These are phyloP conservation scores for Drosophila nigricruria DNA, from an alignment of 2,888 invertebrate species.

Conservation along the genomic window DNA sequence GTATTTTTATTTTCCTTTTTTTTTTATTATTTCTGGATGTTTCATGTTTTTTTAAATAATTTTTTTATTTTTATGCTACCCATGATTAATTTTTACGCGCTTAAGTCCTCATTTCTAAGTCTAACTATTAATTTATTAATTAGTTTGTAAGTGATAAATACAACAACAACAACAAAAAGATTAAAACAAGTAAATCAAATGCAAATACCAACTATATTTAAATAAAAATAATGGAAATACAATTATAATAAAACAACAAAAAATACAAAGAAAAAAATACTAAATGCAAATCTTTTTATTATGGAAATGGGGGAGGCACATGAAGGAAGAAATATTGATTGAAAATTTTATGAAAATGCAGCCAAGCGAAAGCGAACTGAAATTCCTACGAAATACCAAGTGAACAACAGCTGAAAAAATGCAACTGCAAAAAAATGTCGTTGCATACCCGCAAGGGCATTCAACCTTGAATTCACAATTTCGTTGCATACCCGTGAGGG, in stretches of 20 bases:
- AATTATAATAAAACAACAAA: conserved; percentile 68
- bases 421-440: neutral
- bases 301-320: neutral
- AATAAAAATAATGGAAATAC: conserved; percentile 73
- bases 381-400: neutral
- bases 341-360: neutral
- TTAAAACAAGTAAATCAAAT: conserved; percentile 67
- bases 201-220: conserved; percentile 62
- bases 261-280: conserved; percentile 36
- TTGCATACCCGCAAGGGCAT: conserved; percentile 1
- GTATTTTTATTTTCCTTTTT: conserved; percentile 48
- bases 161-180: conserved; percentile 49
- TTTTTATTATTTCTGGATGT: conserved; percentile 39
- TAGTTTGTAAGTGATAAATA: conserved; percentile 71
- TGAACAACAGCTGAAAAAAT: neutral
- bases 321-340: neutral
- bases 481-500: conserved; percentile 1
- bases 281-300: neutral
- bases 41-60: conserved; percentile 54
- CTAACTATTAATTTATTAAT: conserved; percentile 82
- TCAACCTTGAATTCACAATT: neutral
- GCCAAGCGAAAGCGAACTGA: neutral
- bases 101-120: conserved; percentile 75
- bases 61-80: conserved; percentile 26
- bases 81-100: conserved; percentile 66